Base-by-base conservation (phyloP, 2,113 vertebrate genomes). In the Anguilla japonica region DNA sequence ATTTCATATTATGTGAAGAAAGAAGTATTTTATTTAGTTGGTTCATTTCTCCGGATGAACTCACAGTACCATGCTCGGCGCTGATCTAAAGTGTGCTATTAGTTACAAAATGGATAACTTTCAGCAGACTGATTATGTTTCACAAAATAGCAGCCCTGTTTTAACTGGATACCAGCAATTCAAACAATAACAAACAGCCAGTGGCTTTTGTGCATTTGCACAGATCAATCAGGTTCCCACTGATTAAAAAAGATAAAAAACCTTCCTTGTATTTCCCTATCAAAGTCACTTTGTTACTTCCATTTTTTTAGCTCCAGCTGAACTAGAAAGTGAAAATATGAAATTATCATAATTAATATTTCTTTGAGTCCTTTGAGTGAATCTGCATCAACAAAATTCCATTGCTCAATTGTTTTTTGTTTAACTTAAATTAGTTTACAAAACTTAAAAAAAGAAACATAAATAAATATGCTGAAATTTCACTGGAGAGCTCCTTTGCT, bases 181-280 rank as follows among this genome's bases (percentile, higher is more conserved):
- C 26, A 71, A n/a, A 71, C 40, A 5, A 89, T 79, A 84, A 90
- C 84, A 71, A 88, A 87, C 18, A 46, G 84, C 89, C 60, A 11
- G 53, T 86, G 88, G 89, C 87, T 85, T 88, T 86, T 40, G 53
- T 39, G 60, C 16, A 88, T 91, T 90, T 46, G 83, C 87, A 88
- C 85, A 13, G 60, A 90, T 89, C 84, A 0, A 87, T 90, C 78
- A 82, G 83, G 50, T 81, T 84, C 87, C 80, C 63, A 82, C 43
- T 84, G 16, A 80, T 88, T 53, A 53, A 53, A 15, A 79, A 11
- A 67, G 5, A 60, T 60, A 18, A 60, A 60, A 60, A 15, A 60
- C 15, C 15, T 60, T 60, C 57, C 60, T 67, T 60, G 22, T 67
- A 26, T 67, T 67, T 67, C 60, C 18, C 60, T 53, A 13, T 46